Conservation (phyloP, 2,797 vertebrate species). For the Pteropus rufus region DNA sequence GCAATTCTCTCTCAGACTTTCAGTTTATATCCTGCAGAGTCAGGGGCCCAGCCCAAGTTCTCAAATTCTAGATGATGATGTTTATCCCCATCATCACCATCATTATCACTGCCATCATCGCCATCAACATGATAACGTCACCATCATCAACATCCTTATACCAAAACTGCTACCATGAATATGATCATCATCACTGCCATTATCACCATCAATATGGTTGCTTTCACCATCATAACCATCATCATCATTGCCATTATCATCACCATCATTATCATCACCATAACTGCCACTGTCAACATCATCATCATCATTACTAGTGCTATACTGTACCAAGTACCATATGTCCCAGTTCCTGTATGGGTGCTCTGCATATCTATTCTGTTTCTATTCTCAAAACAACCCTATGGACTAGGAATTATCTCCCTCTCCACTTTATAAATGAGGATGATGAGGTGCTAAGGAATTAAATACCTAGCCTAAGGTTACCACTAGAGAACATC, state of each 20-base stretch:
- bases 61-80: background rate
- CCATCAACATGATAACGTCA: background rate
- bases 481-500: background rate
- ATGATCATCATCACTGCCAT: no score
- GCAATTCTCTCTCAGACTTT: background rate
- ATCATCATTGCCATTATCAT: background rate
- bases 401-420: background rate
- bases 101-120: background rate
- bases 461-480: background rate
- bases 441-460: background rate
- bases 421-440: background rate
- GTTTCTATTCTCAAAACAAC: background rate
- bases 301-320: background rate
- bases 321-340: background rate
- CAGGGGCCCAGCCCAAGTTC: background rate
- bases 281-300: background rate
- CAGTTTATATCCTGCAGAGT: background rate
- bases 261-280: background rate
- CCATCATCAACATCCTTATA: no score
- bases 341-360: background rate
- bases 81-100: background rate
- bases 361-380: background rate
- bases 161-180: no score
- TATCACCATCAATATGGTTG: background rate
- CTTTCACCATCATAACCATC: background rate